Base-by-base conservation (phyloP, 37 sponge, comb jelly and placozoan species). In the Ephydatia muelleri region DNA sequence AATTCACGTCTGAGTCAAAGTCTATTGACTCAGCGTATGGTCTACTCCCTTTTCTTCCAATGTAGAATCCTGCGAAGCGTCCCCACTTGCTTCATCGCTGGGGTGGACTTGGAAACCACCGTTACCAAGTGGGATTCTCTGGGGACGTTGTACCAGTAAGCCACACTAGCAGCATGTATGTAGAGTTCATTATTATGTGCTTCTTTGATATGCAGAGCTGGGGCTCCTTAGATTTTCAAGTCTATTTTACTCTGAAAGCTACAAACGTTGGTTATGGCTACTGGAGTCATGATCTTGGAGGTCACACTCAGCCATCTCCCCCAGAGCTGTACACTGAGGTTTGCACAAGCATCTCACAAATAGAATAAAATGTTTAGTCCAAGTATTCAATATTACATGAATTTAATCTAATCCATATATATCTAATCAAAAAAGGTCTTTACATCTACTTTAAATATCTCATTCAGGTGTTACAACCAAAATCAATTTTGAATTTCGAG, bases 211-310 rank as follows among this genome's bases (percentile, higher is more conserved):
- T 39, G 6, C 75, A 91, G 91, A 67, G 49, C 35, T 93, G 93
- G 93, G 49, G 11, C 0, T 93, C 93, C 11, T 77, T 93, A 27
- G 47, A 82, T 16, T 93, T 88, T 81, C 93, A 93, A 80, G 93
- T 93, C 75, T 74, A 80, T 32, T 93, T 93, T 82, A 93, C 93
- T 13, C 47, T 93, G n/a, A 81, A 43, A 32, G 93, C 93, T 30
- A 73, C 90, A 14, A 93, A 93, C 76, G 93, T 93, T 27, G 83
- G 68, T 8, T 93, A 83, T 80, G 93, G 90, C 30, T 93, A 89
- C 82, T 93, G 93, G 93, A 89, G 90, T 86, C 93, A 93, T 80
- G 93, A 93, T 71, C 25, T 93, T 29, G 93, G 93, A 2, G 93
- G 93, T 9, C 93, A 93, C 77, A 47, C 78, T n/a, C 13, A 26